Evolutionary conservation across 2,113 vertebrate species (phyloP).

Genomic region (Lonchura striata): DNA sequence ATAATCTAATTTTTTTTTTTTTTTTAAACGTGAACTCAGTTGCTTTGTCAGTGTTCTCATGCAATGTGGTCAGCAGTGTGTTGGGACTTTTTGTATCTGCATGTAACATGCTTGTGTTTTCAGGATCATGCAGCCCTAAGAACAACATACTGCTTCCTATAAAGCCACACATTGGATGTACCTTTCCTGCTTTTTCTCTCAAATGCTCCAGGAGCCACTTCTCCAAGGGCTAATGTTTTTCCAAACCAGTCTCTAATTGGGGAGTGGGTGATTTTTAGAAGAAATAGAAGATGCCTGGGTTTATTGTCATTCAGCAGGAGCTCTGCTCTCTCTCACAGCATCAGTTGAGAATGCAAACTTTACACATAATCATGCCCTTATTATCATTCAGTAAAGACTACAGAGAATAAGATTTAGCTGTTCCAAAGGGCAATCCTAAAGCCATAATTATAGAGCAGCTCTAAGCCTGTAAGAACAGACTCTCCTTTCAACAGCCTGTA

Average conservation of each 20-base stretch:
- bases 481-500: neutral
- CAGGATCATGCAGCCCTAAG: neutral
- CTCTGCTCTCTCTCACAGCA: neutral
- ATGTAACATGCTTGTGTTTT: neutral
- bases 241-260: neutral
- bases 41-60: neutral
- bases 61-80: neutral
- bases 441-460: neutral
- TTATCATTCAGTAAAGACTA: neutral
- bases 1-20: neutral
- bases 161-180: neutral
- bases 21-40: neutral
- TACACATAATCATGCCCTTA: neutral
- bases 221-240: neutral
- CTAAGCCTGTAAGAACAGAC: neutral
- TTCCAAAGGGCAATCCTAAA: neutral
- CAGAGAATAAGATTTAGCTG: neutral
- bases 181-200: neutral
- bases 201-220: neutral
- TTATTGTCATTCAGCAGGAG: neutral
- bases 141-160: neutral
- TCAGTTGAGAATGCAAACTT: neutral
- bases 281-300: neutral
- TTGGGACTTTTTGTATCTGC: neutral
- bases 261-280: neutral